Evolutionary conservation across 2,888 invertebrate genomes (phyloP).

Genomic region (Schizaphis graminum): DNA sequence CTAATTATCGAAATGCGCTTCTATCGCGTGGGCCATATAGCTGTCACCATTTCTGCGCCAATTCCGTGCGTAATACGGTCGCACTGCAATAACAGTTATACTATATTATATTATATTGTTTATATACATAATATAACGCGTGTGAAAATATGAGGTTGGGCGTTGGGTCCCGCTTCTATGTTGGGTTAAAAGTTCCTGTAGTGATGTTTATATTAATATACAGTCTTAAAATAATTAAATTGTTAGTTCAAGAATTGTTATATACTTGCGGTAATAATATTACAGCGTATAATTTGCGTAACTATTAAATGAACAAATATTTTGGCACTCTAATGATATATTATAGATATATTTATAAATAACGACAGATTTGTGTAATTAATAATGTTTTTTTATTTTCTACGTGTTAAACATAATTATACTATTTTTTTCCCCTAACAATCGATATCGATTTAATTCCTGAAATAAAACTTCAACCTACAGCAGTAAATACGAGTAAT

Average conservation of each 20-base stretch:
- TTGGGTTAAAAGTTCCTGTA: background rate
- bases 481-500: background rate
- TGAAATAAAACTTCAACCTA: background rate
- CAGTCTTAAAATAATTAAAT: background rate
- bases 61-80: background rate
- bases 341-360: no score
- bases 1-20: conserved; percentile 56
- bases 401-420: background rate
- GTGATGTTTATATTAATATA: background rate
- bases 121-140: background rate
- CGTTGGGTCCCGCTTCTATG: background rate
- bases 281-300: background rate
- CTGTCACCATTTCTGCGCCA: conserved; percentile 1
- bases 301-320: background rate
- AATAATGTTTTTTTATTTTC: background rate
- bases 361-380: background rate
- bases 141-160: background rate
- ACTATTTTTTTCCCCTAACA: background rate
- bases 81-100: background rate
- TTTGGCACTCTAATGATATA: background rate
- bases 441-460: background rate
- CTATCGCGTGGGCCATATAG: background rate
- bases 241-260: background rate
- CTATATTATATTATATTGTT: background rate
- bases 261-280: background rate